These are phyloP conservation scores for Bergia sp. DNA, from an alignment of 92 coral and sea anemone genomes.

Conservation along the genomic window DNA sequence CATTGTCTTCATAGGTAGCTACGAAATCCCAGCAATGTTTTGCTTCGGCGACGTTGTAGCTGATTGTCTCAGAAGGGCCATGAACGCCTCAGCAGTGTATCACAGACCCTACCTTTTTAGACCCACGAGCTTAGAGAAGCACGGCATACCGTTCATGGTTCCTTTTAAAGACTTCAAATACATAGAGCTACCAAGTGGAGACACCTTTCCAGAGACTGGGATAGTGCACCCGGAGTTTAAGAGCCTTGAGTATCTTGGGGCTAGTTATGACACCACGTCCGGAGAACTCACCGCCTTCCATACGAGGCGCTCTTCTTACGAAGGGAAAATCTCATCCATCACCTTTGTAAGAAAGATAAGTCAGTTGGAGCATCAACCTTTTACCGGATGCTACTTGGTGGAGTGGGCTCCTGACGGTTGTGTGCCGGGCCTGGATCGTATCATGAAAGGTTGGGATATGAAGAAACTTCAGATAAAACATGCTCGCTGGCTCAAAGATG, in stretches of 20 bases:
- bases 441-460: slow-evolving; percentile 41
- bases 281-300: slow-evolving; percentile 10
- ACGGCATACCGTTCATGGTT: background rate
- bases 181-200: background rate
- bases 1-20: background rate
- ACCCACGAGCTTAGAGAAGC: background rate
- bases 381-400: slow-evolving; percentile 31
- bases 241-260: background rate
- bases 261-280: too few species aligned
- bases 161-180: background rate
- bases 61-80: slow-evolving; percentile 7
- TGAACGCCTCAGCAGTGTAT: background rate
- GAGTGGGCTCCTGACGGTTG: slow-evolving; percentile 32
- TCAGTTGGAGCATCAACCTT: slow-evolving; percentile 13
- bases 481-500: slow-evolving; percentile 35
- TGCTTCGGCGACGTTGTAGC: slow-evolving; percentile 8
- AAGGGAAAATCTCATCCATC: slow-evolving; percentile 18
- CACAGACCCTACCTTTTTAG: slow-evolving; percentile 18
- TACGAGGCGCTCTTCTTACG: background rate
- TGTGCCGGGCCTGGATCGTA: slow-evolving; percentile 16
- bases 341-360: slow-evolving; percentile 22
- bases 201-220: slow-evolving; percentile 12
- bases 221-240: slow-evolving; percentile 7
- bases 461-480: background rate
- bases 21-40: background rate